Base-by-base conservation (phyloP, 2,888 invertebrate species). In the Glyphotaelius pellucidus region DNA sequence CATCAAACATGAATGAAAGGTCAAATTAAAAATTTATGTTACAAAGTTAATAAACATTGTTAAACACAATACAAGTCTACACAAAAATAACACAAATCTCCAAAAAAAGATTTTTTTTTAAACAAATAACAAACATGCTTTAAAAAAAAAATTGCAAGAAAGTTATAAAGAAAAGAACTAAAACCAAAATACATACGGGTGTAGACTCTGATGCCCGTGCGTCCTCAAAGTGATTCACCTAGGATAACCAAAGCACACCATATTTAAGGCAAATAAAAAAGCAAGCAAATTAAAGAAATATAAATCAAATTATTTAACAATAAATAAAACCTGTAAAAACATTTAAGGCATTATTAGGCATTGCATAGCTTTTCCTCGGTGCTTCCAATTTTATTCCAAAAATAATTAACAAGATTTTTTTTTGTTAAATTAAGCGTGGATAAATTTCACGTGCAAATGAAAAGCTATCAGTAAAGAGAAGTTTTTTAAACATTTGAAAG, bases 161-260 rank as follows among this genome's bases (percentile, higher is more conserved):
- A 79, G n/a, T 67, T 79, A n/a, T 89, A 35, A 87, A 25, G 30
- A 32, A 83, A 67, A 67, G 67, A 86, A 94, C 94, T 94, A 94
- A 94, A 94, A 94, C 94, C 94, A 94, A 91, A 91, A 95, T 97
- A 97, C 97, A 97, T 97, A 97, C 97, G 96, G 97, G 97, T 94
- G 97, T 96, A 94, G 95, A 96, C 95, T 97, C 98, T 96, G 96
- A 95, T 96, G 96, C 90, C 42, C 80, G 91, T 88, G 91, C 88
- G 19, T 87, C 92, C 87, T 92, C 92, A 95, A 95, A 96, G 96
- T 96, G 95, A 96, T 96, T 95, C 96, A 96, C 96, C 97, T 97
- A 97, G 95, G 97, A 97, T 96, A 96, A 96, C 96, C 96, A 94
- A 95, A 96, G 96, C 95, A 95, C 95, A 94, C 94, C 95, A 95